A percentile compares a stretch with the other conserved stretches of the same genome.
phyloP scores from a whole-genome alignment of 1,140 invertebrate genomes.

The Steinernema feltiae region DNA sequence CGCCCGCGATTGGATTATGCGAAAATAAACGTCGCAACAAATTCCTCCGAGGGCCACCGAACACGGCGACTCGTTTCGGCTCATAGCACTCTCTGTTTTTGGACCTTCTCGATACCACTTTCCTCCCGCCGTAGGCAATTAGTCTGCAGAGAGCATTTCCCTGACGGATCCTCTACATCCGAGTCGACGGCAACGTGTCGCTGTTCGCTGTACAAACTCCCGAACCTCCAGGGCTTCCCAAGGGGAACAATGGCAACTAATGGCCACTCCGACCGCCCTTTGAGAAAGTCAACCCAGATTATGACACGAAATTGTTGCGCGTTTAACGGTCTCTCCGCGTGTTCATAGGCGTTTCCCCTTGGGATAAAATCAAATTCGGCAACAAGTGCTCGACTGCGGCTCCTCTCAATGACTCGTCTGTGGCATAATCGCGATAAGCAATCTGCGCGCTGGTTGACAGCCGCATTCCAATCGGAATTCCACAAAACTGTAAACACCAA shows the following conservation, averaged over 20 bases:
- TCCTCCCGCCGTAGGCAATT: not conserved
- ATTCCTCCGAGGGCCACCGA: not conserved
- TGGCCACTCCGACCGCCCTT: not conserved
- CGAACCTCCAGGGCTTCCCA: not conserved
- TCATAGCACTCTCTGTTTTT: conserved; percentile 7
- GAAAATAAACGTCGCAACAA: not conserved
- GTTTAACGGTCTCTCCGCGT: not conserved
- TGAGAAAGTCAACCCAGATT: too few species aligned
- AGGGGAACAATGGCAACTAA: conserved; percentile 2
- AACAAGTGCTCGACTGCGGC: not conserved
- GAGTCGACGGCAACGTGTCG: too few species aligned
- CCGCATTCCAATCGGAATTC: too few species aligned
- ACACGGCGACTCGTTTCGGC: not conserved
- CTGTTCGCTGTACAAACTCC: too few species aligned
- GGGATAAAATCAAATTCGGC: conserved; percentile 1
- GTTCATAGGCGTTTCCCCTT: not conserved
- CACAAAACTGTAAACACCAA: too few species aligned
- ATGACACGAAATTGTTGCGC: conserved; percentile 11
- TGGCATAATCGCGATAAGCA: not conserved
- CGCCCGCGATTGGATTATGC: not conserved
- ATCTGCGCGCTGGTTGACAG: too few species aligned
- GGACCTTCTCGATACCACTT: not conserved
- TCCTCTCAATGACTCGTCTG: not conserved
- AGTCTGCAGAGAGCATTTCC: not conserved
- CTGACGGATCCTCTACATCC: not conserved